These are phyloP conservation scores for Zaprionus nigranus DNA, from an alignment of 1,140 invertebrate genomes.

Conservation along the genomic window DNA sequence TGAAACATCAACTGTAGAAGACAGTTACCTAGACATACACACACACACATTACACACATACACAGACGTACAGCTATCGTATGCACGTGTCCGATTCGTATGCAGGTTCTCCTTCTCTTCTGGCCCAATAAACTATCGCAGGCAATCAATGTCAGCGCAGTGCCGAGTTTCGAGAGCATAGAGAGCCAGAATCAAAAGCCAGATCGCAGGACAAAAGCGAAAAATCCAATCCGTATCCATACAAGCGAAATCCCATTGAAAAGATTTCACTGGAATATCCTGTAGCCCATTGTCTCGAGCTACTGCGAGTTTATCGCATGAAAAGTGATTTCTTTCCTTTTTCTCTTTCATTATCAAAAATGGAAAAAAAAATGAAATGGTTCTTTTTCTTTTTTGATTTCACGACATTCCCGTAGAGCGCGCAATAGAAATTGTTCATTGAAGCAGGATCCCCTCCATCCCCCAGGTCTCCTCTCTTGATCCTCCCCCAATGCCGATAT, in stretches of 20 bases:
- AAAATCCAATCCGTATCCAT: slow-evolving; percentile 14
- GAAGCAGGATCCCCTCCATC: slow-evolving; percentile 18
- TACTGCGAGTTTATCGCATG: slow-evolving; percentile 45
- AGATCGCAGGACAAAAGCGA: slow-evolving; percentile 30
- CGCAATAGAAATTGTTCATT: slow-evolving; percentile 45
- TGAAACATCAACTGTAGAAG: slow-evolving; percentile 39
- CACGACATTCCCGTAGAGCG: slow-evolving; percentile 51
- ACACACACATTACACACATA: slow-evolving; percentile 8
- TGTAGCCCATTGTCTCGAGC: slow-evolving; percentile 49
- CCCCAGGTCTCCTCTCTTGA: not conserved
- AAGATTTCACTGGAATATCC: slow-evolving; percentile 74
- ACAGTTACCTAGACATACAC: slow-evolving; percentile 26
- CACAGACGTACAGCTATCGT: not conserved
- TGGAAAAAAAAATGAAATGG: not conserved
- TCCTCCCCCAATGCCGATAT: slow-evolving; percentile 14
- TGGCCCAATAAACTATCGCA: slow-evolving; percentile 64
- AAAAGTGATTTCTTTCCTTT: slow-evolving; percentile 70
- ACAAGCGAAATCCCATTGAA: slow-evolving; percentile 53
- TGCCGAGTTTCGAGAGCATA: slow-evolving; percentile 52
- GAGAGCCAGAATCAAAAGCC: slow-evolving; percentile 42
- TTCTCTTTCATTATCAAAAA: slow-evolving; percentile 17
- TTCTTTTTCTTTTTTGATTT: slow-evolving; percentile 39
- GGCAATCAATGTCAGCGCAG: slow-evolving; percentile 74
- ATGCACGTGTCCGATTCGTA: slow-evolving; percentile 56
- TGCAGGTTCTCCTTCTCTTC: slow-evolving; percentile 28